A percentile compares a stretch with the other conserved stretches of the same genome.
Evolutionary conservation across 2,113 vertebrate species (phyloP).

Genomic region (Parus major): DNA sequence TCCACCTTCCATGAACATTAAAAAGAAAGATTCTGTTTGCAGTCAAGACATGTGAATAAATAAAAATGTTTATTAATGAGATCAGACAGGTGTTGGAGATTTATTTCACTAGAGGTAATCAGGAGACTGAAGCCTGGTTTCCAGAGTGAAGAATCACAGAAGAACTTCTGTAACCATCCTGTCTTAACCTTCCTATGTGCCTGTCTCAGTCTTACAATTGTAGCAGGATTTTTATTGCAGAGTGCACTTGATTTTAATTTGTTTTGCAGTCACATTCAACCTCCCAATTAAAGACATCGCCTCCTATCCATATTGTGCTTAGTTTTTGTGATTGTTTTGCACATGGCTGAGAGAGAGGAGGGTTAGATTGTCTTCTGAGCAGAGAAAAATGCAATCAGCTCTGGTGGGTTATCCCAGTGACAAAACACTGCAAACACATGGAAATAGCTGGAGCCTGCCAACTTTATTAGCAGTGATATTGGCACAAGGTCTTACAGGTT

Average conservation of each 20-base stretch:
- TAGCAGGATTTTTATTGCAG: slow-evolving; percentile 27
- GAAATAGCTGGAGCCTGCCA: not conserved
- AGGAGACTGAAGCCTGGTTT: not conserved
- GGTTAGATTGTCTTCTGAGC: not conserved
- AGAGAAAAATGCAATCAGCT: not conserved
- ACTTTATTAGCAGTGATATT: not conserved
- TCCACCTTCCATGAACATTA: not conserved
- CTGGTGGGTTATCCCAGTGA: not conserved
- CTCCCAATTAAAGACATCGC: slow-evolving; percentile 5
- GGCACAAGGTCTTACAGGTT: not conserved
- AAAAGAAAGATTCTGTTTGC: not conserved
- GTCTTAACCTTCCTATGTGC: not conserved
- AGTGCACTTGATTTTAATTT: slow-evolving; percentile 43
- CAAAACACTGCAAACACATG: not conserved
- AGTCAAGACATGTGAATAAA: not conserved
- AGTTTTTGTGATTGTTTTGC: slow-evolving; percentile 2
- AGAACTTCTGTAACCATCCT: not conserved
- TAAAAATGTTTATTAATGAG: not conserved
- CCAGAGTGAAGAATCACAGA: not conserved
- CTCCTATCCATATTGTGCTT: slow-evolving; percentile 14
- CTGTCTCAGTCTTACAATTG: not conserved
- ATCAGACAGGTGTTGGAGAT: not conserved
- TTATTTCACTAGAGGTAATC: not conserved
- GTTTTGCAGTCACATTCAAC: slow-evolving; percentile 23
- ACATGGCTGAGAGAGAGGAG: not conserved